Evolutionary conservation across 2,888 invertebrate species (phyloP).

Genomic region (Eupithecia tripunctaria): DNA sequence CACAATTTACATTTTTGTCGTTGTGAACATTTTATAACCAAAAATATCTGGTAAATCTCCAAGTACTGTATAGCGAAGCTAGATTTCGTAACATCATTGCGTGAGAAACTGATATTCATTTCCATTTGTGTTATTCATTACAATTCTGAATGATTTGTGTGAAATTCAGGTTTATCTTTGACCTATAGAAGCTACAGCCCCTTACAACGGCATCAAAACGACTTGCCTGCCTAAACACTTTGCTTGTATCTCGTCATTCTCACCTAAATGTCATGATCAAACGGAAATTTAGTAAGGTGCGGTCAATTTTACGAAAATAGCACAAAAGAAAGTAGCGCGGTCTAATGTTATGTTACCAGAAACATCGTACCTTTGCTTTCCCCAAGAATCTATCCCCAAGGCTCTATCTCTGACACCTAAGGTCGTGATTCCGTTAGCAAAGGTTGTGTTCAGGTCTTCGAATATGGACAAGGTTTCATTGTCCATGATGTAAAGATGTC

Average conservation of each 20-base stretch:
- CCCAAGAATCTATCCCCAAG: slow-evolving; percentile 32
- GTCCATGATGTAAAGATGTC: slow-evolving; percentile 63
- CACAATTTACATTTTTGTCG: no score
- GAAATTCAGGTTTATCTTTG: slow-evolving; percentile 11
- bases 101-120: slow-evolving; percentile 29
- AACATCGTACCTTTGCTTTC: slow-evolving; percentile 46
- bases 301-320: slow-evolving; percentile 68
- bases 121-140: slow-evolving; percentile 18
- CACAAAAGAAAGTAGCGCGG: slow-evolving; percentile 64
- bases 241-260: slow-evolving; percentile 13
- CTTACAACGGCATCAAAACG: slow-evolving; percentile 2
- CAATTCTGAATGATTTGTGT: slow-evolving; percentile 27
- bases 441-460: slow-evolving; percentile 40
- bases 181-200: slow-evolving; percentile 19
- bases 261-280: slow-evolving; percentile 41
- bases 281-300: slow-evolving; percentile 62
- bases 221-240: slow-evolving; percentile 16
- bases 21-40: no score
- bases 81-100: slow-evolving; percentile 15
- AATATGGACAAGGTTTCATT: slow-evolving; percentile 54
- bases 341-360: slow-evolving; percentile 50
- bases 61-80: neutral
- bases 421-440: slow-evolving; percentile 46
- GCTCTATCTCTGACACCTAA: slow-evolving; percentile 42
- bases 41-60: neutral